Conservation (phyloP, 92 coral and sea anemone genomes). For the Zoanthus gigantus region DNA sequence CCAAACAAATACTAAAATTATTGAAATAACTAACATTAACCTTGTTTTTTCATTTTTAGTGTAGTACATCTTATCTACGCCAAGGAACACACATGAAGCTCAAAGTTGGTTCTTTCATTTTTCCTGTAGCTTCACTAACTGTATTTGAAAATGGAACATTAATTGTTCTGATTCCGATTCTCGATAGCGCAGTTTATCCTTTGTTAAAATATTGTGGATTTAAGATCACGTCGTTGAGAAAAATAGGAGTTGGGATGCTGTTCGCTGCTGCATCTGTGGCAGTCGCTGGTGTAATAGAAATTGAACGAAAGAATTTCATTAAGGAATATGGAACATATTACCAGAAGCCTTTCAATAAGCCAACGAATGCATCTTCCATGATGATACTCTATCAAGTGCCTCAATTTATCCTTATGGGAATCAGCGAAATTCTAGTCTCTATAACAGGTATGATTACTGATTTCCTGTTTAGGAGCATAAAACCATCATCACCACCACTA, state of each 20-base stretch:
- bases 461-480: too few relatives aligned
- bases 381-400: slow-evolving; percentile 87
- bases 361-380: slow-evolving; percentile 65
- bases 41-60: not conserved
- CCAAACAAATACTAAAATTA: too few relatives aligned
- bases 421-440: slow-evolving; percentile 80
- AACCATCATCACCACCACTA: too few relatives aligned
- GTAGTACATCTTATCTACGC: slow-evolving; percentile 20
- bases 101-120: slow-evolving; percentile 18
- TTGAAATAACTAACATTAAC: too few relatives aligned
- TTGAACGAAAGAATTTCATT: slow-evolving; percentile 54
- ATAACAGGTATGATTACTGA: slow-evolving; percentile 64
- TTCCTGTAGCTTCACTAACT: slow-evolving; percentile 49
- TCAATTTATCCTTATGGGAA: slow-evolving; percentile 80
- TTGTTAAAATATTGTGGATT: slow-evolving; percentile 57
- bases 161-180: slow-evolving; percentile 62
- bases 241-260: slow-evolving; percentile 78
- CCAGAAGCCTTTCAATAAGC: slow-evolving; percentile 58
- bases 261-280: slow-evolving; percentile 59
- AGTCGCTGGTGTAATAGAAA: slow-evolving; percentile 72
- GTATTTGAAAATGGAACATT: slow-evolving; percentile 46
- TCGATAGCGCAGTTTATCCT: slow-evolving; percentile 78
- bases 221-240: slow-evolving; percentile 68
- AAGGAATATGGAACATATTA: not conserved
- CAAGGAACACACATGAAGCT: slow-evolving; percentile 69